Percentiles rank a stretch among this genome's conserved stretches.
Evolutionary conservation across 1,140 invertebrate species (phyloP).

Genomic region (Solen grandis): DNA sequence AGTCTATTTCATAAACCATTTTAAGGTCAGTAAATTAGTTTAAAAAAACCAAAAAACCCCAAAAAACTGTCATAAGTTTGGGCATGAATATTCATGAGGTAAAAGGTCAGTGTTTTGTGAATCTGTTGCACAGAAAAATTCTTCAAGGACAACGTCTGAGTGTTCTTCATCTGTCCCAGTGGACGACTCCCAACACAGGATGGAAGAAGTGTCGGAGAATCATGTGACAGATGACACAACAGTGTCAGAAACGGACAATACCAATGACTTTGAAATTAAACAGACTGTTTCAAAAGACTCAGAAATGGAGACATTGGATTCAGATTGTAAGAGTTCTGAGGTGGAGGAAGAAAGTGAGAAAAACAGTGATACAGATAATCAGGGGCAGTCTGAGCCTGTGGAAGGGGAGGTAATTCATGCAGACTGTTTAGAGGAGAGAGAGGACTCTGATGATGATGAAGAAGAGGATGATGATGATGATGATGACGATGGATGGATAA

Average conservation of each 20-base stretch:
- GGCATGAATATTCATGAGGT: no score
- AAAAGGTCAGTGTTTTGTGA: conserved; percentile 7
- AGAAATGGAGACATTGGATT: not conserved
- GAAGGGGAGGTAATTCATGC: conserved; percentile 41
- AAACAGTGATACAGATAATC: conserved; percentile 10
- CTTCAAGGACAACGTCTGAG: conserved; percentile 55
- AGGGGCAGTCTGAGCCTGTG: no score
- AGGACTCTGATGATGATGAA: conserved; percentile 73
- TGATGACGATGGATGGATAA: conserved; percentile 94
- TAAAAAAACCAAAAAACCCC: no score
- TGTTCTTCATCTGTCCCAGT: conserved; percentile 34
- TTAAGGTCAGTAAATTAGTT: no score
- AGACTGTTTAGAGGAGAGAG: conserved; percentile 59
- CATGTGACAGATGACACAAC: not conserved
- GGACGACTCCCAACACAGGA: no score
- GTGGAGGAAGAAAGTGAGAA: not conserved
- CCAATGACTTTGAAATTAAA: not conserved
- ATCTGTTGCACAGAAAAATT: no score
- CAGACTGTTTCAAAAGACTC: not conserved
- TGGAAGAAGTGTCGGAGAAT: conserved; percentile 17
- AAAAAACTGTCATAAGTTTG: no score
- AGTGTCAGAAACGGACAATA: not conserved
- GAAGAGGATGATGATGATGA: conserved; percentile 82
- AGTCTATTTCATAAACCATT: no score
- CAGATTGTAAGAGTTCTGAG: not conserved